These are phyloP conservation scores for Nasonovia ribisnigri DNA, from an alignment of 2,888 invertebrate species.

Conservation along the genomic window DNA sequence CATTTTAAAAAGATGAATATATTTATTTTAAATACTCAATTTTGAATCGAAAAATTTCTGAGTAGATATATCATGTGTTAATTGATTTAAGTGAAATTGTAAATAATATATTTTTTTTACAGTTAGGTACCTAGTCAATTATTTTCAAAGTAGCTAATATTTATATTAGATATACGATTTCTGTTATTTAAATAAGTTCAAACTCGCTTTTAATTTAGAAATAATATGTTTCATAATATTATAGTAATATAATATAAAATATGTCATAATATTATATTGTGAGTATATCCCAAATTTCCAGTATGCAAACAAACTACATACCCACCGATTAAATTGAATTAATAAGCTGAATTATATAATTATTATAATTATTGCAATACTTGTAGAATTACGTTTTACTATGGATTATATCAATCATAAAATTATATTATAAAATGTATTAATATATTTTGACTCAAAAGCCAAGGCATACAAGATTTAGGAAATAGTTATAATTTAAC, in stretches of 20 bases:
- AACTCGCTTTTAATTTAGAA: not conserved
- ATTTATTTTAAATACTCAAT: not conserved
- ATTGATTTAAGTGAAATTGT: not conserved
- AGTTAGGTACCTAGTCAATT: not conserved
- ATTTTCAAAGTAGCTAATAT: not conserved
- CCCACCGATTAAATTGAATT: not conserved
- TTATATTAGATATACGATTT: not conserved
- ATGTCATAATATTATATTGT: not conserved
- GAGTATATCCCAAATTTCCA: not conserved
- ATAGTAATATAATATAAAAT: not conserved
- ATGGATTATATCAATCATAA: not conserved
- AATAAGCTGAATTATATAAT: not conserved
- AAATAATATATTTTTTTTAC: not conserved
- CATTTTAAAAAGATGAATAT: not conserved
- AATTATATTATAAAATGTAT: not conserved
- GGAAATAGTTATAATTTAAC: not conserved
- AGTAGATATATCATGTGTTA: not conserved
- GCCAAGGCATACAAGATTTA: not conserved
- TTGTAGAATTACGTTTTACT: not conserved
- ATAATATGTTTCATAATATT: not conserved
- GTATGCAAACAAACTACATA: not conserved
- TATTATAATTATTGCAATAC: not conserved
- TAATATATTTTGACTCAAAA: not conserved
- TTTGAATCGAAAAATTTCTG: not conserved
- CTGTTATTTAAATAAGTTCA: not conserved